Evolutionary conservation across 2,113 vertebrate genomes (phyloP).

Genomic region (Sander lucioperca): DNA sequence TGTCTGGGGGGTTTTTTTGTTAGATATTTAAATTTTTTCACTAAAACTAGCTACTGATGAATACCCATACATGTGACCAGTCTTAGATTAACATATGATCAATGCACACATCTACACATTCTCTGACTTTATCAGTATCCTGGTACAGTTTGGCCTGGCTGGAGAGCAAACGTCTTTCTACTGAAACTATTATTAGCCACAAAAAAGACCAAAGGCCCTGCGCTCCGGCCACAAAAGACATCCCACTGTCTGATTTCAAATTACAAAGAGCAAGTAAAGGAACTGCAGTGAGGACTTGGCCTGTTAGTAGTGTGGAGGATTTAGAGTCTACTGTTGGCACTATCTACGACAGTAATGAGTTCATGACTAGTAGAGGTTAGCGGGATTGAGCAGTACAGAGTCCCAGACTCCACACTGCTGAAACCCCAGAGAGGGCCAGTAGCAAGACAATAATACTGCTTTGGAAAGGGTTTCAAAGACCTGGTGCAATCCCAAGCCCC

Average conservation of each 20-base stretch:
- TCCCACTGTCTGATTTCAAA: constrained; percentile 64
- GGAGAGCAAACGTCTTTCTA: not conserved
- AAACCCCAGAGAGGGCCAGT: constrained; percentile 45
- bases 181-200: constrained; percentile 24
- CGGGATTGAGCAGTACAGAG: constrained; percentile 47
- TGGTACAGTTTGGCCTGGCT: not conserved
- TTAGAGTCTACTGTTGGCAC: constrained; percentile 57
- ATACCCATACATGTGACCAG: not conserved
- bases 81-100: not conserved
- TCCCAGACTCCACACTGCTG: constrained; percentile 39
- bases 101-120: not conserved
- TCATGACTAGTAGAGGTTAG: constrained; percentile 61
- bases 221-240: constrained; percentile 45
- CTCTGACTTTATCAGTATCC: constrained; percentile 14
- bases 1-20: constrained; percentile 15
- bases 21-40: constrained; percentile 10
- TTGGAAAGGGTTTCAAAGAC: constrained; percentile 40
- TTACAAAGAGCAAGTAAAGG: constrained; percentile 52
- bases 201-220: constrained; percentile 31
- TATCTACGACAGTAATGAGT: constrained; percentile 64
- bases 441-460: constrained; percentile 36
- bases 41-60: not conserved
- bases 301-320: constrained; percentile 59
- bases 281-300: constrained; percentile 52
- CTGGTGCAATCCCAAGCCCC: constrained; percentile 41